Base-by-base conservation (phyloP, 1,140 invertebrate species). In the Riptortus pedestris region DNA sequence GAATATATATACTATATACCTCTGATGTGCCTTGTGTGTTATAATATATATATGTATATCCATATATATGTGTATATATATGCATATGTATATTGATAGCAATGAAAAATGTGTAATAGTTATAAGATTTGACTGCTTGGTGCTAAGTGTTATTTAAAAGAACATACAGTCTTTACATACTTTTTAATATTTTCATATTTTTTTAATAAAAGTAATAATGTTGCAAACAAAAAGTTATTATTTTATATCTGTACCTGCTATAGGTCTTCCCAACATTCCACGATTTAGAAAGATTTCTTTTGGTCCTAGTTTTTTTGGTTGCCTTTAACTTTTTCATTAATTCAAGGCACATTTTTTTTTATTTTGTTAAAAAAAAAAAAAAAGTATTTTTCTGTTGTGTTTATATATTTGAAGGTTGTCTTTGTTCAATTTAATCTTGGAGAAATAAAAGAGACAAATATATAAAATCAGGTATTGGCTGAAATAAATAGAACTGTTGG, bases 181-280 rank as follows among this genome's bases (percentile, higher is more conserved):
- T 47, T 47, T 47, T 47, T 47, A 47, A 47, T 47, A 47, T 47
- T 47, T 47, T 47, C 45, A 47, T 47, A 47, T 47, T 47, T 47
- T 47, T 47, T 47, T 47, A 47, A 47, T 47, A 47, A 47, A 47
- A 47, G 45, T 47, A 47, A 47, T 22, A 47, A 47, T n/a, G 16
- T 47, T 47, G 3, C 45, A 47, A 20, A 47, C n/a, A 47, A 47
- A 47, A 47, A 47, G 22, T 22, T 47, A 47, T 47, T 47, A n/a
- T 47, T 47, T 47, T 47, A 9, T 47, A 47, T 20, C 45, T 47
- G 45, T 47, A 47, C 45, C 45, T 47, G 45, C 1, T n/a, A n/a
- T 47, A 47, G 45, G 45, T 47, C n/a, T 47, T 22, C 45, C 45
- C 45, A 22, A 47, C 45, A 47, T 47, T 47, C 45, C 45, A 47